Conservation (phyloP, 53 echinoderm and acorn worm genomes). For the Stichopus horrens region DNA sequence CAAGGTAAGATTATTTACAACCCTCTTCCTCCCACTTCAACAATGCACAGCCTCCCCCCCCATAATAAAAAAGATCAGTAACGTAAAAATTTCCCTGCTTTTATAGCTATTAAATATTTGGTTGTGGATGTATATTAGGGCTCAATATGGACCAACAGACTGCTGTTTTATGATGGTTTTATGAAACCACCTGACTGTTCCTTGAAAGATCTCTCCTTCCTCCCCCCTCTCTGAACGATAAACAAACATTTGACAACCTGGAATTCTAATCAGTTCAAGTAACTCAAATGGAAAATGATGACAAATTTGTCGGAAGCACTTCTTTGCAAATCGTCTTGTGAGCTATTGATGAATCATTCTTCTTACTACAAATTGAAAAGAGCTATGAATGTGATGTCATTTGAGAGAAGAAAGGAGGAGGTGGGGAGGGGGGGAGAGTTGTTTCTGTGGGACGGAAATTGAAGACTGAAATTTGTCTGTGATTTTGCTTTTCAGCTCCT, state of each 20-base stretch:
- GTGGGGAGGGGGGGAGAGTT: no score
- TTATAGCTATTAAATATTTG: not conserved
- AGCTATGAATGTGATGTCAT: no score
- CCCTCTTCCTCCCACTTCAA: not conserved
- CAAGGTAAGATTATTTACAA: conserved; percentile 60
- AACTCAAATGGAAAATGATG: no score
- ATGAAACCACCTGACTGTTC: not conserved
- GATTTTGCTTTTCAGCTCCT: no score
- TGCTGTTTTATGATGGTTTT: not conserved
- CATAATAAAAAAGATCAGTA: not conserved
- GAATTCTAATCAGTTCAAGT: not conserved
- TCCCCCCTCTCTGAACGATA: no score
- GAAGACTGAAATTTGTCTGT: no score
- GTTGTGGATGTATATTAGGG: not conserved
- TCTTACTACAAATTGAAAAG: no score
- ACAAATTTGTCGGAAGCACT: no score
- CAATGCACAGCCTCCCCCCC: not conserved
- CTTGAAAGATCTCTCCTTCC: not conserved
- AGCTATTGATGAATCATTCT: no score
- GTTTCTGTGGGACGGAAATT: no score
- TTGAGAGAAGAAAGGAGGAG: no score
- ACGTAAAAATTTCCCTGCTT: not conserved
- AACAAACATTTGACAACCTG: not conserved
- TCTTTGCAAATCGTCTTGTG: no score
- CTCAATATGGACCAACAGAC: not conserved